Conservation (phyloP, 2,888 invertebrate species). For the Lagria hirta region DNA sequence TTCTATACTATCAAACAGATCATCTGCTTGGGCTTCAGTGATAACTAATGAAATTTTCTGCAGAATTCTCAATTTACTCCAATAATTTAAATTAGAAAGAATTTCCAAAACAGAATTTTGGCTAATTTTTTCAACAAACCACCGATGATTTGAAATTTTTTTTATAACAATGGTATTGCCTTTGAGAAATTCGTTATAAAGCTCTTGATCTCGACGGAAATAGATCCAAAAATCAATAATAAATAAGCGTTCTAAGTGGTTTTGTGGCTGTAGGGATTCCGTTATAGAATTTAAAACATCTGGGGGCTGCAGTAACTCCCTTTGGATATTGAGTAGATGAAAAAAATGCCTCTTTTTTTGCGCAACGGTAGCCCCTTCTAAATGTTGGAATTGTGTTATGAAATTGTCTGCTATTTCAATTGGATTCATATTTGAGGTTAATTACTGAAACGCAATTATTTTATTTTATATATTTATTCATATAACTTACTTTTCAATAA, state of each 20-base stretch:
- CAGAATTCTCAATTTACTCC: conserved; percentile 1
- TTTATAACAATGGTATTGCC: background rate
- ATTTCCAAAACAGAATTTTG: background rate
- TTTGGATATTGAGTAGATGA: background rate
- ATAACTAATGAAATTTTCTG: conserved; percentile 3
- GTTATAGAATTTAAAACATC: background rate
- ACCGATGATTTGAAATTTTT: conserved; percentile 4
- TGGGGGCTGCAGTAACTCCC: background rate
- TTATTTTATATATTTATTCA: no score
- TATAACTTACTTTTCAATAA: no score
- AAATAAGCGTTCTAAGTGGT: conserved; percentile 1
- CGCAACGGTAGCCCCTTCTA: background rate
- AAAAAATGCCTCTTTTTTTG: conserved; percentile 1
- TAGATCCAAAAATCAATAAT: conserved; percentile 2
- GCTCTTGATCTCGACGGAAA: background rate
- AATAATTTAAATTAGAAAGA: conserved; percentile 1
- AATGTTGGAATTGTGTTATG: background rate
- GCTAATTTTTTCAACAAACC: conserved; percentile 2
- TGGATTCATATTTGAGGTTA: no score
- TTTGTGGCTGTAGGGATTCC: background rate
- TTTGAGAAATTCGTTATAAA: conserved; percentile 1
- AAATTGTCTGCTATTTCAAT: background rate
- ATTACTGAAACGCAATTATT: no score
- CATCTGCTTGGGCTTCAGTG: conserved; percentile 1
- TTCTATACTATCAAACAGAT: conserved; percentile 1